Evolutionary conservation across 2,797 vertebrate species (phyloP).

Genomic region (Cyprinodon diabolis): DNA sequence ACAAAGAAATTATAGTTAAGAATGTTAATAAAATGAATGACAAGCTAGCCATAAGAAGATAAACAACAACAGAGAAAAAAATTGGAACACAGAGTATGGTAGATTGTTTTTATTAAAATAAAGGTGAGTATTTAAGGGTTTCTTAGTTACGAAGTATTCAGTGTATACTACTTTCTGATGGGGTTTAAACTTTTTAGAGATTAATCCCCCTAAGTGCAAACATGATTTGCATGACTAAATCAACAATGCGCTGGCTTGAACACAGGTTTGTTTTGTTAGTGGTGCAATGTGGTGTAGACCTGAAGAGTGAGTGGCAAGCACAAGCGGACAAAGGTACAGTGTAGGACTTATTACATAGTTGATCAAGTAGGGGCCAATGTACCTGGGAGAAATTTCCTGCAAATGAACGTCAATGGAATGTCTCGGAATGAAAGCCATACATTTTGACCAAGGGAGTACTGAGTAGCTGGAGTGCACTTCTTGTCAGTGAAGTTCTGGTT

Average conservation of each 20-base stretch:
- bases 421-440: no score
- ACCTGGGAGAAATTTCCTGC: no score
- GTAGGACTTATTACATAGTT: no score
- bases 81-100: neutral
- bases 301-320: no score
- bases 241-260: neutral
- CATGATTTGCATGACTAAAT: neutral
- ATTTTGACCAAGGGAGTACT: no score
- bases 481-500: no score
- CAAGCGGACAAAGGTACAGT: no score
- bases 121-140: neutral
- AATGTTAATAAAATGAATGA: neutral
- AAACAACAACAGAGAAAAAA: neutral
- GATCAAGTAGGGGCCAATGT: no score
- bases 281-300: no score
- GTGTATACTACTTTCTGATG: neutral
- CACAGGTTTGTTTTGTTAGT: neutral
- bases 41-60: neutral
- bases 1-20: neutral
- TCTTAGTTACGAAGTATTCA: neutral
- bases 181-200: neutral
- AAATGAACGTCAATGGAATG: no score
- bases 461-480: no score
- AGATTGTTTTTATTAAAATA: neutral
- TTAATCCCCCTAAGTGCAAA: no score